A percentile compares a stretch with the other conserved stretches of the same genome.
phyloP scores from a whole-genome alignment of 53 echinoderm and acorn worm genomes.

The Crossaster papposus region DNA sequence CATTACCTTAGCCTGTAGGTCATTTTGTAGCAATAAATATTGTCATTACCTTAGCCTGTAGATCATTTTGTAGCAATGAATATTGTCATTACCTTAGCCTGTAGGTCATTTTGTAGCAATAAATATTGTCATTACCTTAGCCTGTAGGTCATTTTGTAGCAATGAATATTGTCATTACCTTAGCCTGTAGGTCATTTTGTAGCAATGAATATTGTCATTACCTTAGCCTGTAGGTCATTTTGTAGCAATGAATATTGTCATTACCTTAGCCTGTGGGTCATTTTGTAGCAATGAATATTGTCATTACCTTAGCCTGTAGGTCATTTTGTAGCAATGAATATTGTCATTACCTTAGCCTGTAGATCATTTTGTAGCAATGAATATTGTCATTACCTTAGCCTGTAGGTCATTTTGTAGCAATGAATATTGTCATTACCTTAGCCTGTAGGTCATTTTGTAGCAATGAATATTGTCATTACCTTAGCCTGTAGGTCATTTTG shows the following conservation, averaged over 20 bases:
- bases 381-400: conserved; percentile 68
- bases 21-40: background rate
- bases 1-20: background rate
- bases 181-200: background rate
- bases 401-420: conserved; percentile 81
- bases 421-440: too few species aligned
- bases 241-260: conserved; percentile 73
- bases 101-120: background rate
- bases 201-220: conserved; percentile 12
- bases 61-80: conserved; percentile 77
- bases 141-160: conserved; percentile 81
- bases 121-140: conserved; percentile 65
- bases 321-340: conserved; percentile 80
- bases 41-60: conserved; percentile 75
- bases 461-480: conserved; percentile 42
- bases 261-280: background rate
- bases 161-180: conserved; percentile 72
- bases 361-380: background rate
- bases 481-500: conserved; percentile 86
- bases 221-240: conserved; percentile 87
- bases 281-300: background rate
- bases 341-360: too few species aligned
- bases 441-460: background rate
- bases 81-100: too few species aligned
- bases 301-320: conserved; percentile 76